Evolutionary conservation across 1,140 invertebrate genomes (phyloP).

Genomic region (Radopholus similis): DNA sequence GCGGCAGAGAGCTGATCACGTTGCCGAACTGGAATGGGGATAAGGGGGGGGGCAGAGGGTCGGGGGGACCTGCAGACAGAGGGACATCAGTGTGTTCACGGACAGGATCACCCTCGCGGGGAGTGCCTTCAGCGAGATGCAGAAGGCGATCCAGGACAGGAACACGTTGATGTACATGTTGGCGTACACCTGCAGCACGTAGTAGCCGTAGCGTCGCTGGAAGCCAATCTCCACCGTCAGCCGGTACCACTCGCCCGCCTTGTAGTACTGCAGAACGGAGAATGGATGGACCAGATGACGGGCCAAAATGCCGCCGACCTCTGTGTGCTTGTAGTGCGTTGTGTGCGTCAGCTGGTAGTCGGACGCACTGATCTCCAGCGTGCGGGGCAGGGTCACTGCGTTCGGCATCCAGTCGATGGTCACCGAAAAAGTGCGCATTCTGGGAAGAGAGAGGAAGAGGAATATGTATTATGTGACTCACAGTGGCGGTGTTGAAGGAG

Average conservation of each 20-base stretch:
- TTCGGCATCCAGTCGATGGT: slow-evolving; percentile 53
- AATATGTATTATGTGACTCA: too few relatives aligned
- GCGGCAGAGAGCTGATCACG: slow-evolving; percentile 56
- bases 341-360: slow-evolving; percentile 43
- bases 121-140: slow-evolving; percentile 56
- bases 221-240: slow-evolving; percentile 55
- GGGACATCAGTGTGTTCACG: slow-evolving; percentile 59
- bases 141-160: slow-evolving; percentile 57
- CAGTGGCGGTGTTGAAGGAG: slow-evolving; percentile 57
- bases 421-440: too few relatives aligned
- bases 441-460: too few relatives aligned
- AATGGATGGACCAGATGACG: neutral
- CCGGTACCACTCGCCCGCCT: slow-evolving; percentile 59
- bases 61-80: slow-evolving; percentile 50
- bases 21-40: slow-evolving; percentile 49
- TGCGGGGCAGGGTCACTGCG: slow-evolving; percentile 44
- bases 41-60: neutral
- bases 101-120: slow-evolving; percentile 56
- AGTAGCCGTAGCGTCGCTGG: slow-evolving; percentile 52
- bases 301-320: slow-evolving; percentile 24
- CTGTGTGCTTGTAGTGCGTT: slow-evolving; percentile 45
- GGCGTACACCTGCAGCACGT: slow-evolving; percentile 53
- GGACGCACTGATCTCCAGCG: slow-evolving; percentile 42
- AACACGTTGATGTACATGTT: slow-evolving; percentile 57
- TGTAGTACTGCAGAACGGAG: slow-evolving; percentile 41